phyloP scores from a whole-genome alignment of 2,797 vertebrate species.

The Galagoides demidoff region DNA sequence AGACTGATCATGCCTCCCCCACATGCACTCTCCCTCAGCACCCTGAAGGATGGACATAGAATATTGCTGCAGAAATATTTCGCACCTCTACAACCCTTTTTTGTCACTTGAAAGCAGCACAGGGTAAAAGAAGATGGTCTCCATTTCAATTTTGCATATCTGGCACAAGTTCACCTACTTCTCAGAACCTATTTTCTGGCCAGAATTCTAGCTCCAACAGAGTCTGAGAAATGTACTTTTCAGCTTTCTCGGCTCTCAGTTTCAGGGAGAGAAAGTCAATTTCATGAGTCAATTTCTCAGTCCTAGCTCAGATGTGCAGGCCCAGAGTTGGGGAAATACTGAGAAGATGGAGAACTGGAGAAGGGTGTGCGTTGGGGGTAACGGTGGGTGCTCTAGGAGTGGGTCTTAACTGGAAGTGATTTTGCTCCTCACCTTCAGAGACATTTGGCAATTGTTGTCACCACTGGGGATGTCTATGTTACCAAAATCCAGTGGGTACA shows the following conservation, averaged over 20 bases:
- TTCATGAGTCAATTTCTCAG: neutral
- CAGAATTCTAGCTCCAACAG: neutral
- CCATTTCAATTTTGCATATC: neutral
- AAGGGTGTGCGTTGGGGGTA: no score
- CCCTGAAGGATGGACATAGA: neutral
- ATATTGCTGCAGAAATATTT: neutral
- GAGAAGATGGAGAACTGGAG: neutral
- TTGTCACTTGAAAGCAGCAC: neutral
- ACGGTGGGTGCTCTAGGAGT: no score
- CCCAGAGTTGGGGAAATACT: neutral
- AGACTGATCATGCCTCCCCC: neutral
- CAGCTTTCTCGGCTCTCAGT: neutral
- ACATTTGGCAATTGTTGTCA: neutral
- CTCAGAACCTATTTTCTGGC: neutral
- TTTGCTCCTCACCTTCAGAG: neutral
- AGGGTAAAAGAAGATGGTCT: neutral
- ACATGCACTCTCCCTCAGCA: neutral
- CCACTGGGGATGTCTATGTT: fast-evolving
- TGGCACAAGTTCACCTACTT: neutral
- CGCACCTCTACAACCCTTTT: neutral
- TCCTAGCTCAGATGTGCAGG: neutral
- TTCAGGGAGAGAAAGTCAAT: neutral
- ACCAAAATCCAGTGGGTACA: no score
- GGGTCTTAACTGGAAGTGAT: neutral
- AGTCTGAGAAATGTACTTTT: neutral